Evolutionary conservation across 2,888 invertebrate genomes (phyloP).

Genomic region (Dryocosmus kuriphilus): DNA sequence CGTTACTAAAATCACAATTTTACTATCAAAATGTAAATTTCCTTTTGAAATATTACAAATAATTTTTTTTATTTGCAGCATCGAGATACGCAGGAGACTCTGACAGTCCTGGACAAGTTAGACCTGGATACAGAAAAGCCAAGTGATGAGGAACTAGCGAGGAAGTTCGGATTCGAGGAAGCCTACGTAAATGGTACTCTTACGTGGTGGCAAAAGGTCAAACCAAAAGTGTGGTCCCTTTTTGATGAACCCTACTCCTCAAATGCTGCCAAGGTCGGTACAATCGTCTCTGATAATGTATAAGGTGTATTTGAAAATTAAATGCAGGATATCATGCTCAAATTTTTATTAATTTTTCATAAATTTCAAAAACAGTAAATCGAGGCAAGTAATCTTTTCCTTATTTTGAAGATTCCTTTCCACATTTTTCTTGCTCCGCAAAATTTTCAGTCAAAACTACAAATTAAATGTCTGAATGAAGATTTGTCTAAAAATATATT

Average conservation of each 20-base stretch:
- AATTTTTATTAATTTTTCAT: not conserved
- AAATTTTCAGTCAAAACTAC: too few relatives aligned
- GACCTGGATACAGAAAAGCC: constrained; percentile 99
- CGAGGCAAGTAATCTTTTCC: not conserved
- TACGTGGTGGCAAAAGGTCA: constrained; percentile 97
- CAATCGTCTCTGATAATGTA: constrained; percentile 11
- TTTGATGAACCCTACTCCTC: constrained; percentile 99
- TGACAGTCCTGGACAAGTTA: constrained; percentile 97
- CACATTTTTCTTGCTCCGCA: too few relatives aligned
- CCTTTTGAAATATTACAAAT: not conserved
- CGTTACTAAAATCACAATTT: not conserved
- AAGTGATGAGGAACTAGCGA: constrained; percentile 97
- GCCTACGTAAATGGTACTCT: constrained; percentile 94
- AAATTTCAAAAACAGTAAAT: not conserved
- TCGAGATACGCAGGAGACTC: constrained; percentile 98
- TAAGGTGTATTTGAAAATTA: not conserved
- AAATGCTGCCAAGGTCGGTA: constrained; percentile 94
- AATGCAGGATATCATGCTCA: not conserved
- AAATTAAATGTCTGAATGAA: too few relatives aligned
- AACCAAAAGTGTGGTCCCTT: constrained; percentile 98
- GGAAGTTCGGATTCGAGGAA: constrained; percentile 98
- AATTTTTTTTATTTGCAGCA: constrained; percentile 81
- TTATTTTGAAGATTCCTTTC: not conserved
- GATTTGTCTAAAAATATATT: too few relatives aligned
- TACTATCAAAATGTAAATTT: not conserved